phyloP scores from a whole-genome alignment of 2,888 invertebrate species.

The Rhagonycha lutea region DNA sequence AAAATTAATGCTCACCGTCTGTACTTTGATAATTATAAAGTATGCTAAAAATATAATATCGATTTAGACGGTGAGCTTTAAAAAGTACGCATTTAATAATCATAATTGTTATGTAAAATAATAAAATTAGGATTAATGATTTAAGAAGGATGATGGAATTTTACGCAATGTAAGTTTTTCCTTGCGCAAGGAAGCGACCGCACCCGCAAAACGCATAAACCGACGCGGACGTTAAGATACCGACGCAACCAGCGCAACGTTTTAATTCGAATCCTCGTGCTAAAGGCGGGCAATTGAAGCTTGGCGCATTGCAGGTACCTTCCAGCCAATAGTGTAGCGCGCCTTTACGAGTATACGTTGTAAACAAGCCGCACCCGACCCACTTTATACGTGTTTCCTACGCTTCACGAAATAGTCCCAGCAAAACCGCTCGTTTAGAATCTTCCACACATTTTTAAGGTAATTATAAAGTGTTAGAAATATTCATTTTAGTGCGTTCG shows the following conservation, averaged over 20 bases:
- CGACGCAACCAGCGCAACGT: slow-evolving; percentile 41
- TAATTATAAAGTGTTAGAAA: not conserved
- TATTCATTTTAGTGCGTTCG: not conserved
- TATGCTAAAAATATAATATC: not conserved
- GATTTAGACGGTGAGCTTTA: not conserved
- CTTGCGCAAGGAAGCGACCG: slow-evolving; percentile 44
- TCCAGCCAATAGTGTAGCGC: slow-evolving; percentile 75
- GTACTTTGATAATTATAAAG: not conserved
- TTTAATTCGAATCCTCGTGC: slow-evolving; percentile 45
- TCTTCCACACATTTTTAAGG: not conserved
- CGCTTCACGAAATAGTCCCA: slow-evolving; percentile 66
- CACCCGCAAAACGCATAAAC: slow-evolving; percentile 50
- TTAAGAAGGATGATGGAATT: slow-evolving; percentile 15
- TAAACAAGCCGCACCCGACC: slow-evolving; percentile 75
- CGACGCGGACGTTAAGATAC: slow-evolving; percentile 36
- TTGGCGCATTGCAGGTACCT: slow-evolving; percentile 89
- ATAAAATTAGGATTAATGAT: slow-evolving; percentile 14
- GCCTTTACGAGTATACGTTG: slow-evolving; percentile 63
- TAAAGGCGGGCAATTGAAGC: slow-evolving; percentile 50
- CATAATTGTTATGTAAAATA: not conserved
- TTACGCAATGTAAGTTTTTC: slow-evolving; percentile 22
- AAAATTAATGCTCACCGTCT: not conserved
- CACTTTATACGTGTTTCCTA: slow-evolving; percentile 59
- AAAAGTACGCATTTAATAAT: not conserved
- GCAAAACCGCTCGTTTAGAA: slow-evolving; percentile 18